Evolutionary conservation across 2,113 vertebrate genomes (phyloP), one percentile per base, ranked within the genome.

Genomic region (Okapia johnstoni): DNA sequence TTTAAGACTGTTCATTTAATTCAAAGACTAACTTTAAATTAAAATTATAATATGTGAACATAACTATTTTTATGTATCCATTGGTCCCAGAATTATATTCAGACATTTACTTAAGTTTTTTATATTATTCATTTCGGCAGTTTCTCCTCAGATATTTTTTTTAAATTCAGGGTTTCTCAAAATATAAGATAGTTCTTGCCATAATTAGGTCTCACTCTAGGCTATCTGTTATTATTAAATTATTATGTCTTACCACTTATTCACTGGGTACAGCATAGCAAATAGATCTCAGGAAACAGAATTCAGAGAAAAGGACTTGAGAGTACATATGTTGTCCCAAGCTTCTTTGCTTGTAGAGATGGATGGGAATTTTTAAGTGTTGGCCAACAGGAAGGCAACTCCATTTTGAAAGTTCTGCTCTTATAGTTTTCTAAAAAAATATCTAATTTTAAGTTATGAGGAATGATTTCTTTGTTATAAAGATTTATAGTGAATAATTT

Each of bases 211-310:
- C 52, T 1, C 70, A 43, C 94, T 98, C 95, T 94, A 90, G 97
- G 84, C 93, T 98, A 87, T 97, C 93, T 97, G 63, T 97, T 98
- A 97, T 97, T 98, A 93, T 98, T 98, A 43, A 92, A 97, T 85
- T 97, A 96, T 98, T 98, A 33, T 76, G 89, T 98, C 97, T 96
- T 97, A 96, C 94, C 95, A 97, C 96, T 97, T 96, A 97, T 98
- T 98, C 89, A 96, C 96, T 77, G 92, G 88, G 92, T 96, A 76
- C 48, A 96, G 85, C 95, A 97, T 85, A 97, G 87, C 81, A 96
- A 97, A 94, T 97, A 94, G 86, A 57, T 94, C 98, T 97, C 95
- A 96, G 70, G 92, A 97, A 98, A 96, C 90, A 93, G 85, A 92
- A 88, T 96, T 60, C 28, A 96, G 89, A 83, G 94, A 97, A 96